Base-by-base conservation (phyloP, 2,113 vertebrate species). In the Arothron firmamentum region DNA sequence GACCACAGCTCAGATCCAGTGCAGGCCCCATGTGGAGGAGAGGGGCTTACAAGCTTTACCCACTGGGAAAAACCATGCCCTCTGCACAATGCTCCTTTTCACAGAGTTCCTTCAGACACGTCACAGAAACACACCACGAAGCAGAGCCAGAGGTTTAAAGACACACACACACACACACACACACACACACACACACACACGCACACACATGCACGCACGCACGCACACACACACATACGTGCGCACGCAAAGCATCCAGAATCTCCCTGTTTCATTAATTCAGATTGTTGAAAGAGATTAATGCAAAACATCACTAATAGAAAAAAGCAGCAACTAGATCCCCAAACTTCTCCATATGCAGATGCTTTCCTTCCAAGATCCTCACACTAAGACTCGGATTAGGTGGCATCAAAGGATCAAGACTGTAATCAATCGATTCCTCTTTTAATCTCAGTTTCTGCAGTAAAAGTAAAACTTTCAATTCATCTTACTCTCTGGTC, bases 71-170 rank as follows among this genome's bases (percentile, higher is more conserved):
- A 79, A 84, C 78, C 71, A 67, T 77, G 85, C 71, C 74, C 80
- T 70, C 56, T 74, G 71, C 81, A 91, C 90, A 91, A 90, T 88
- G 82, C 80, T 83, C 70, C 82, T 83, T 88, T 91, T 90, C 85
- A 89, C 74, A 6, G 18, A 69, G 56, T 58, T 74, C 62, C 78
- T 77, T 45, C 52, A 65, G 46, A 71, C 76, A 72, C 60, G 54
- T 81, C 79, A 83, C 72, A 80, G 74, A 83, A 79, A 77, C 69
- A 75, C 71, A 79, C 58, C 62, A 54, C 66, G 72, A 82, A 78
- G 76, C 62, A 76, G 65, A 78, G 73, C 69, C 70, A 71, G 71
- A 75, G 75, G 51, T 78, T 78, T 77, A 65, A 75, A 64, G 47
- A 28, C 23, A 45, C 25, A 28, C 50, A 57, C 23, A 28, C 51